phyloP scores from a whole-genome alignment of 2,113 vertebrate species.

The Pungitius pungitius region DNA sequence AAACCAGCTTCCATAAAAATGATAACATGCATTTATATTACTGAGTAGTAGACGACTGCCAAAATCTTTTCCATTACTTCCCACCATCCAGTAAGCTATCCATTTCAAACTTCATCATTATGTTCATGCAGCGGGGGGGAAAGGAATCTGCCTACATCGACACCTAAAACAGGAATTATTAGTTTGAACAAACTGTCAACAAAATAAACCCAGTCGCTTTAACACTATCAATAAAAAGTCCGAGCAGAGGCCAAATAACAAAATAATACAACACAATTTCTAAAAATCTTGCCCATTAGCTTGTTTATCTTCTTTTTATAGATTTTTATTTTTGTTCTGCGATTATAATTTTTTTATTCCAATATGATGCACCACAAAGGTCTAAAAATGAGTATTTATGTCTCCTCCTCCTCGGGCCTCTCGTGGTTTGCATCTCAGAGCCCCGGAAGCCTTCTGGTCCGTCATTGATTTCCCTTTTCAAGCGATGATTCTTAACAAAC shows the following conservation, averaged over 20 bases:
- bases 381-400: background rate
- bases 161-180: too few relatives aligned
- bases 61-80: background rate
- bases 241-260: too few relatives aligned
- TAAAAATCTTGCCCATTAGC: background rate
- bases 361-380: background rate
- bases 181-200: too few relatives aligned
- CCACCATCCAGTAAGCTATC: too few relatives aligned
- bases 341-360: background rate
- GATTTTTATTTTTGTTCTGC: background rate
- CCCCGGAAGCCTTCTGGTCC: background rate
- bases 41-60: background rate
- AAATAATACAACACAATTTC: background rate
- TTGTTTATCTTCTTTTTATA: background rate
- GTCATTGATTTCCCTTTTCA: constrained; percentile 6
- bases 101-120: too few relatives aligned
- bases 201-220: too few relatives aligned
- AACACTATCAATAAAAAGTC: too few relatives aligned
- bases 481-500: background rate
- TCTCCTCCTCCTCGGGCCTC: background rate
- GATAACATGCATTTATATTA: background rate
- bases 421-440: constrained; percentile 8
- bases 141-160: too few relatives aligned
- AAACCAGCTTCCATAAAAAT: constrained; percentile 6
- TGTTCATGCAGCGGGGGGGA: too few relatives aligned